phyloP scores from a whole-genome alignment of 2,113 vertebrate species.

The Tretioscincus oriximinensis region DNA sequence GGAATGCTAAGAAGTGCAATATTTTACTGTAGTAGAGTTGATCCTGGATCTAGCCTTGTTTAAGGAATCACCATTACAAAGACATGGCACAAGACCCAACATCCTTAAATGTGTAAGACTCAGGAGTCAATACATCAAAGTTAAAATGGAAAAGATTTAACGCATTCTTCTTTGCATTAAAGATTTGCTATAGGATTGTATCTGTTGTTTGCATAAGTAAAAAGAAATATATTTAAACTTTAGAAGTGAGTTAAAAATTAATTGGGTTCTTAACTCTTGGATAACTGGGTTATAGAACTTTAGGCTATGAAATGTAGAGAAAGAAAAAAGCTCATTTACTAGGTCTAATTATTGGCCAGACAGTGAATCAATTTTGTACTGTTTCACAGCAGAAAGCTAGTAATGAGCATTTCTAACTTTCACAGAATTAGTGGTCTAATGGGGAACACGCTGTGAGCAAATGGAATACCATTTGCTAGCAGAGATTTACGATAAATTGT shows the following conservation, averaged over 20 bases:
- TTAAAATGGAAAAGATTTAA: neutral
- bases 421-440: conserved; percentile 57
- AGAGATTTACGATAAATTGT: conserved; percentile 45
- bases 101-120: neutral
- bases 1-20: neutral
- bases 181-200: neutral
- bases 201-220: neutral
- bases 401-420: conserved; percentile 69
- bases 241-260: neutral
- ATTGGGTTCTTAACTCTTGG: conserved; percentile 13
- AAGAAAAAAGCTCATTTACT: conserved; percentile 37
- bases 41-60: neutral
- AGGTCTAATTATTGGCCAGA: conserved; percentile 58
- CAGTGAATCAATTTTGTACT: conserved; percentile 52
- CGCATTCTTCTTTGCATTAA: neutral
- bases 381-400: conserved; percentile 61
- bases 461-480: conserved; percentile 43
- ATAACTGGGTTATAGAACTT: conserved; percentile 29
- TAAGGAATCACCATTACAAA: neutral
- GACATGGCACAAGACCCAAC: neutral
- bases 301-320: conserved; percentile 35
- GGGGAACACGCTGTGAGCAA: conserved; percentile 60
- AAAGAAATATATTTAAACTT: conserved; percentile 32
- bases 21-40: neutral
- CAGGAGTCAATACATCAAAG: neutral